These are phyloP conservation scores for Chaetogeoica ovagalla DNA, from an alignment of 2,888 invertebrate species.

Conservation along the genomic window DNA sequence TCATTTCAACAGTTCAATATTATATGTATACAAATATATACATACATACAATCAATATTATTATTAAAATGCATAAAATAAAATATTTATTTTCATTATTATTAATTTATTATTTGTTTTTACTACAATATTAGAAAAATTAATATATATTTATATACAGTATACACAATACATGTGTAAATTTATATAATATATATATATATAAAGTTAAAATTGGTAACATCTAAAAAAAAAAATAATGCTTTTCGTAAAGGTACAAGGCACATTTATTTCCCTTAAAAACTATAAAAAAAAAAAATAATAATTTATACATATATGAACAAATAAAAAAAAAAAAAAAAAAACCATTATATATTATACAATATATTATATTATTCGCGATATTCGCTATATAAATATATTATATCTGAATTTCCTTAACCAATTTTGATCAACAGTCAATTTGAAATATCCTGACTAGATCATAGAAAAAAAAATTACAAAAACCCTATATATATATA, in stretches of 20 bases:
- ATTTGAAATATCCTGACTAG: slow-evolving; percentile 52
- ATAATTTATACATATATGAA: slow-evolving; percentile 6
- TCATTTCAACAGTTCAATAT: too few species aligned
- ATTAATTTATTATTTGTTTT: slow-evolving; percentile 13
- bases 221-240: slow-evolving; percentile 53
- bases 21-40: too few species aligned
- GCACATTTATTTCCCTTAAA: slow-evolving; percentile 51
- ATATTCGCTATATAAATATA: slow-evolving; percentile 17
- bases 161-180: too few species aligned
- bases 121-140: slow-evolving; percentile 47
- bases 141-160: too few species aligned
- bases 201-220: slow-evolving; percentile 41
- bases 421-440: slow-evolving; percentile 53
- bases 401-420: slow-evolving; percentile 47
- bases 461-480: slow-evolving; percentile 42
- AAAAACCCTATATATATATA: slow-evolving; percentile 40
- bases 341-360: slow-evolving; percentile 27
- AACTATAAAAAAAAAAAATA: slow-evolving; percentile 18
- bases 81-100: not conserved
- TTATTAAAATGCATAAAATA: slow-evolving; percentile 25
- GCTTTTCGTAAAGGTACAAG: slow-evolving; percentile 52
- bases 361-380: slow-evolving; percentile 33
- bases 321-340: slow-evolving; percentile 26
- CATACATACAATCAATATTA: too few species aligned
- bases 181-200: not conserved